These are phyloP conservation scores for Chironomus striatipennis DNA, from an alignment of 1,140 invertebrate species.

Conservation along the genomic window DNA sequence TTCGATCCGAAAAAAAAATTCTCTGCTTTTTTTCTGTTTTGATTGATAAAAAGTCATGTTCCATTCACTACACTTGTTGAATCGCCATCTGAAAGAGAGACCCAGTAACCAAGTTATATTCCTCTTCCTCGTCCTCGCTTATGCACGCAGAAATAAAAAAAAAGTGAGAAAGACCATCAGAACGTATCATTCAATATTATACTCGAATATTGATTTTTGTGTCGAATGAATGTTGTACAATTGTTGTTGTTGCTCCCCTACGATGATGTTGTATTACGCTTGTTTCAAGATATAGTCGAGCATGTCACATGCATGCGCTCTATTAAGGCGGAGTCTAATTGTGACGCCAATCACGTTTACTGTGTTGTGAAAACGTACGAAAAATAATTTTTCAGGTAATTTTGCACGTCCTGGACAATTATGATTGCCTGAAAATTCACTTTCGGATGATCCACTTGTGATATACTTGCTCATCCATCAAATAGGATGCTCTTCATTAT, in stretches of 20 bases:
- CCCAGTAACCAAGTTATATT: slow-evolving; percentile 1
- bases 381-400: not conserved
- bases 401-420: slow-evolving; percentile 23
- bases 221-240: not conserved
- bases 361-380: slow-evolving; percentile 10
- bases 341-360: slow-evolving; percentile 14
- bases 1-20: slow-evolving; percentile 15
- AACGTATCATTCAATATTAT: not conserved
- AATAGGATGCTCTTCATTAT: not conserved
- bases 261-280: too few relatives aligned
- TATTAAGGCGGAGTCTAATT: slow-evolving; percentile 4
- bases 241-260: too few relatives aligned
- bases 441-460: not conserved
- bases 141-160: not conserved
- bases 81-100: not conserved
- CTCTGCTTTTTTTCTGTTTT: not conserved
- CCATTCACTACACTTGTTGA: slow-evolving; percentile 9
- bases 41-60: slow-evolving; percentile 21
- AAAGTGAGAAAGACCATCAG: too few relatives aligned
- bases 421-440: not conserved
- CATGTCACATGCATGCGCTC: slow-evolving; percentile 16
- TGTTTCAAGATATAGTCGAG: not conserved
- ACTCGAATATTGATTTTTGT: slow-evolving; percentile 19
- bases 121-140: not conserved
- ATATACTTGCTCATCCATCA: not conserved